A percentile compares a stretch with the other conserved stretches of the same genome.
Evolutionary conservation across 2,113 vertebrate genomes (phyloP).

Genomic region (Empidonax traillii): DNA sequence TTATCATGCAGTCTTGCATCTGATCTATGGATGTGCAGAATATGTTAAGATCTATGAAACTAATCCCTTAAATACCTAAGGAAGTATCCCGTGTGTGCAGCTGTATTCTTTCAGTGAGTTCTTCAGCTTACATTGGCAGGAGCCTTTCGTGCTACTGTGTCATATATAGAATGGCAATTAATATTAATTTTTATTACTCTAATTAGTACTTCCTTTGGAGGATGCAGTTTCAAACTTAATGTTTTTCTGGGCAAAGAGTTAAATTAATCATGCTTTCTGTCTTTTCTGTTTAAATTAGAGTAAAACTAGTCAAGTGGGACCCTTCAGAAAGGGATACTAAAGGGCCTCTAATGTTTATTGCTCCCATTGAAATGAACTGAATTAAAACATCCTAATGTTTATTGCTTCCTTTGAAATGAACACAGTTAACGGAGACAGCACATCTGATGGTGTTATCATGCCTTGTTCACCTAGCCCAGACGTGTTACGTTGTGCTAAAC

Average conservation of each 20-base stretch:
- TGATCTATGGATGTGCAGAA: neutral
- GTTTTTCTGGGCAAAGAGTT: constrained; percentile 19
- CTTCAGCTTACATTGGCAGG: neutral
- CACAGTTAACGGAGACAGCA: constrained; percentile 59
- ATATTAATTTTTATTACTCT: neutral
- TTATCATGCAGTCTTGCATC: neutral
- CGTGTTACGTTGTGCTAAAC: neutral
- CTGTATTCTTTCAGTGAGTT: neutral
- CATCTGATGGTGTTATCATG: constrained; percentile 48
- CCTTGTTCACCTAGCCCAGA: constrained; percentile 22
- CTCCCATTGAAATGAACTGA: constrained; percentile 57
- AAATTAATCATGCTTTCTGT: constrained; percentile 54
- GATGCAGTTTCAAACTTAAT: constrained; percentile 36
- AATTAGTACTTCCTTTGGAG: neutral
- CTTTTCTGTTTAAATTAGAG: constrained; percentile 16
- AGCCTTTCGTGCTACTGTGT: neutral
- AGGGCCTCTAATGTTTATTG: constrained; percentile 68
- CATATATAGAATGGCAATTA: neutral
- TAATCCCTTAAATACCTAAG: neutral
- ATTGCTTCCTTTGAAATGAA: constrained; percentile 63
- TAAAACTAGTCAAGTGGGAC: constrained; percentile 61
- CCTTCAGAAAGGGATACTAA: constrained; percentile 48
- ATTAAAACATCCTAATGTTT: constrained; percentile 70
- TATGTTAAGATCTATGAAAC: neutral
- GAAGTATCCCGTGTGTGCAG: neutral